A percentile compares a stretch with the other conserved stretches of the same genome.
Conservation (phyloP, 2,797 vertebrate genomes). For the Melanogrammus aeglefinus region DNA sequence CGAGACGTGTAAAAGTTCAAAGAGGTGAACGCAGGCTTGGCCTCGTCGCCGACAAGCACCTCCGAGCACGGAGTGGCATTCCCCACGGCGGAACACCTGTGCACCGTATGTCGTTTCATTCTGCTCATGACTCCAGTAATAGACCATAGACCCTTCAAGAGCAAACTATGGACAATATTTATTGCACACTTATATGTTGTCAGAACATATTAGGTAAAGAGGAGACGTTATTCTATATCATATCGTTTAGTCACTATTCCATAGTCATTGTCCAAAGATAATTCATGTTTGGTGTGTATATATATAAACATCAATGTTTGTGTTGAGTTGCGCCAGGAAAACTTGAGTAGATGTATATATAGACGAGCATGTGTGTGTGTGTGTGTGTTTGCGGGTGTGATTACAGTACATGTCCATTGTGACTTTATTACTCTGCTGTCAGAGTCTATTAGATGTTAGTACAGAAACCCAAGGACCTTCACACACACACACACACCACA, state of each 20-base stretch:
- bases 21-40: background rate
- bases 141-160: no score
- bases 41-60: background rate
- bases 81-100: background rate
- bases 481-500: conserved; percentile 46
- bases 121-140: no score
- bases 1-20: no score
- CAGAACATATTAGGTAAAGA: no score
- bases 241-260: no score
- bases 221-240: no score
- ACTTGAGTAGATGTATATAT: background rate
- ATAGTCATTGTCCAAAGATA: no score
- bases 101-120: background rate
- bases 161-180: no score
- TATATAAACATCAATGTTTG: background rate
- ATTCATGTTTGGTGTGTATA: no score
- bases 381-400: background rate
- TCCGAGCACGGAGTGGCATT: background rate
- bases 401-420: conserved; percentile 21
- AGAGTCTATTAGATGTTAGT: conserved; percentile 68
- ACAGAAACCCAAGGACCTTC: conserved; percentile 4
- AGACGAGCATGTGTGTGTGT: background rate
- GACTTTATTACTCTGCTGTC: conserved; percentile 56
- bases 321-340: background rate
- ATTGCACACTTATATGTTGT: no score